Conservation (phyloP, 2,888 invertebrate genomes). For the Heteropelma amictum region DNA sequence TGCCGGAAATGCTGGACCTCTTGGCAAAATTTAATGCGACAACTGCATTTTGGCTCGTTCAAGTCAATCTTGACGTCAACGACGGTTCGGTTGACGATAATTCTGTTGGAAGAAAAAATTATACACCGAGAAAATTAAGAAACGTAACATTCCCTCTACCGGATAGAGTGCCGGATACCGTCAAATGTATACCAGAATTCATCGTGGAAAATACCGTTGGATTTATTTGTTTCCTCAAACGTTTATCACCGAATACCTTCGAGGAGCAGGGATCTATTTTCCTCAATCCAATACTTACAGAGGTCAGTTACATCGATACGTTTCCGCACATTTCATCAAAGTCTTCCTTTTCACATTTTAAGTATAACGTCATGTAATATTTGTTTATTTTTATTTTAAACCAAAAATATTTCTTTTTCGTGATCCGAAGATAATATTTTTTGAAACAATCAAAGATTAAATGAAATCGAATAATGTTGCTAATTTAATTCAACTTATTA, state of each 20-base stretch:
- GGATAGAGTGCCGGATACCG: slow-evolving; percentile 82
- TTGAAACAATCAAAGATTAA: too few relatives aligned
- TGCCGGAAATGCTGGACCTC: slow-evolving; percentile 85
- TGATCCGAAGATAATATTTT: too few relatives aligned
- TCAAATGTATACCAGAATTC: slow-evolving; percentile 93
- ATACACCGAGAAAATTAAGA: slow-evolving; percentile 81
- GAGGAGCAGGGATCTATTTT: slow-evolving; percentile 84
- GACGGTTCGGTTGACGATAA: slow-evolving; percentile 58
- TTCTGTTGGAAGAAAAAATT: slow-evolving; percentile 76
- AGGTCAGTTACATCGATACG: slow-evolving; percentile 73
- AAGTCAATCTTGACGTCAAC: slow-evolving; percentile 83
- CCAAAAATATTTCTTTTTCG: too few relatives aligned
- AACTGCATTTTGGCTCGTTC: slow-evolving; percentile 91
- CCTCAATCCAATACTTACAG: slow-evolving; percentile 85
- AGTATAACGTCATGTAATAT: too few relatives aligned
- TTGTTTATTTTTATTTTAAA: neutral
- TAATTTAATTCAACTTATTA: too few relatives aligned
- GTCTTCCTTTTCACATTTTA: neutral
- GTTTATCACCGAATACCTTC: slow-evolving; percentile 82
- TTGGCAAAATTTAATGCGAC: slow-evolving; percentile 88
- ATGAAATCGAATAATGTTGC: too few relatives aligned
- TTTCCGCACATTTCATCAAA: neutral
- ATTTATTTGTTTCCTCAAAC: slow-evolving; percentile 87
- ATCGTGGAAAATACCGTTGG: slow-evolving; percentile 92
- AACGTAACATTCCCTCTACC: slow-evolving; percentile 83